phyloP scores from a whole-genome alignment of 2,113 vertebrate genomes.

The Thalassarche chlororhynchos region DNA sequence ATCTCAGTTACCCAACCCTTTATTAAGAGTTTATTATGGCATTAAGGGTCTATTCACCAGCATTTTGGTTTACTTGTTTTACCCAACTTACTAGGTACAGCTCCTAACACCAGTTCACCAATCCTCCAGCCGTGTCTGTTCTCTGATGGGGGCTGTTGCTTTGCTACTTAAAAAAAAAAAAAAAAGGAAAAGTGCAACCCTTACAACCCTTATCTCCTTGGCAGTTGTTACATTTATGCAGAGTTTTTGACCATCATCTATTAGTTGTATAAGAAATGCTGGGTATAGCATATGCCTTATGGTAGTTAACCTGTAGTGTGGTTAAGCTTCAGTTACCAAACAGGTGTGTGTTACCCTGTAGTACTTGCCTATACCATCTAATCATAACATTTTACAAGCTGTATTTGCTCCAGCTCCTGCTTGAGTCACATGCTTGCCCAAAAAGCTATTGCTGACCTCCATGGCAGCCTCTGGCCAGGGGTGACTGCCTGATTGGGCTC shows the following conservation, averaged over 20 bases:
- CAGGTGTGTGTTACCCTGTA: too few species aligned
- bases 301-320: not conserved
- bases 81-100: too few species aligned
- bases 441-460: not conserved
- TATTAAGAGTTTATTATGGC: not conserved
- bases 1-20: too few species aligned
- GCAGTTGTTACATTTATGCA: not conserved
- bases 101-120: not conserved
- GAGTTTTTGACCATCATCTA: not conserved
- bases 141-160: not conserved
- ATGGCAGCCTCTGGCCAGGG: not conserved
- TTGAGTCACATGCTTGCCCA: not conserved
- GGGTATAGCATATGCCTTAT: rapidly evolving
- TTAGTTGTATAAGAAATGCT: too few species aligned
- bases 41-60: not conserved
- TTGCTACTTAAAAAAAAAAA: not conserved
- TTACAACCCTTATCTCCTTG: not conserved
- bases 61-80: not conserved
- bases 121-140: rapidly evolving
- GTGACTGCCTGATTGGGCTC: not conserved
- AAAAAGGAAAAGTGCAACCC: not conserved
- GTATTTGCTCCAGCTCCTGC: not conserved
- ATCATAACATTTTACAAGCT: not conserved
- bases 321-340: not conserved
- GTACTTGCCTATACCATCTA: not conserved